Percentiles rank a stretch among this genome's conserved stretches.
Evolutionary conservation across 2,888 invertebrate species (phyloP).

Genomic region (Sesamia inferens): DNA sequence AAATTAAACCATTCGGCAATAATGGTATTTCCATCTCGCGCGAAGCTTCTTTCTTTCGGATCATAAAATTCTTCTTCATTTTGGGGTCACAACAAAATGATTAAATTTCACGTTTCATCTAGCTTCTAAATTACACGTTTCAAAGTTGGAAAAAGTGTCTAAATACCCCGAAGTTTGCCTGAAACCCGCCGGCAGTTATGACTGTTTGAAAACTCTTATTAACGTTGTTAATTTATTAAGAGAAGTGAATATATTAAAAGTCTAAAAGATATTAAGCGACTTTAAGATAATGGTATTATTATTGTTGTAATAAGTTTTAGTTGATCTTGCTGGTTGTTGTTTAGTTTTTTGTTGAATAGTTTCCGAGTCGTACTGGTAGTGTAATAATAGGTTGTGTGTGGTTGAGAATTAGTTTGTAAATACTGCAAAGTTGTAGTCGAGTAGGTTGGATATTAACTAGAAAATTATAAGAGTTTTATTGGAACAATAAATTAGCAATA

Average conservation of each 20-base stretch:
- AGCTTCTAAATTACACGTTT: conserved; percentile 69
- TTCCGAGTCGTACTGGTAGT: conserved; percentile 9
- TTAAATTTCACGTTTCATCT: conserved; percentile 67
- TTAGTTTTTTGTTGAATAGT: conserved; percentile 31
- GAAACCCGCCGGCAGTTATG: conserved; percentile 71
- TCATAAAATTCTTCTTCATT: conserved; percentile 59
- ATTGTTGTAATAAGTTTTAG: conserved; percentile 38
- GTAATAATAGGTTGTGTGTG: neutral
- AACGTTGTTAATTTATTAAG: conserved; percentile 79
- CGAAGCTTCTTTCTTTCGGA: conserved; percentile 28
- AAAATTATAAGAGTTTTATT: neutral
- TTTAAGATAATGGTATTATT: conserved; percentile 70
- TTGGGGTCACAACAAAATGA: conserved; percentile 59
- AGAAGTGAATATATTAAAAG: conserved; percentile 74
- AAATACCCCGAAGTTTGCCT: conserved; percentile 66
- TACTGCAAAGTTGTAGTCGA: neutral
- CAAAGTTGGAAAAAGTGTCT: conserved; percentile 72
- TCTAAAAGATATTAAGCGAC: conserved; percentile 74
- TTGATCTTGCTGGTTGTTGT: neutral
- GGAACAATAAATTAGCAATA: too few species aligned
- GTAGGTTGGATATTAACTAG: neutral
- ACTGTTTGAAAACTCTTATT: conserved; percentile 76
- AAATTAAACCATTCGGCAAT: conserved; percentile 51
- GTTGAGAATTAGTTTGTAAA: conserved; percentile 11
- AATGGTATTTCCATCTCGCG: conserved; percentile 39